phyloP scores from a whole-genome alignment of 53 echinoderm and acorn worm species.

The Patiria pectinifera region DNA sequence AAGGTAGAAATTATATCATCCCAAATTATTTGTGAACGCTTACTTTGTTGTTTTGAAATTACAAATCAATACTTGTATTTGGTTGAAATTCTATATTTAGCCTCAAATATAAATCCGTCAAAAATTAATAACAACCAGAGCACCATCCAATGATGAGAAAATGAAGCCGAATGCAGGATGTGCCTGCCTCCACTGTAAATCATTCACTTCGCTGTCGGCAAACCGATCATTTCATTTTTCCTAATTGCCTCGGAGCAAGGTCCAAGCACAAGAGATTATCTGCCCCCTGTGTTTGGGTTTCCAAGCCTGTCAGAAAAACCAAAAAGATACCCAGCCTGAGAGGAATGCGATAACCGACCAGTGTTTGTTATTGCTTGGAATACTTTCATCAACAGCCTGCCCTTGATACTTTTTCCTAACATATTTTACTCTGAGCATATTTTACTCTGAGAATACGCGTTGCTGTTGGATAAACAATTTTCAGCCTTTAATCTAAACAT shows the following conservation, averaged over 20 bases:
- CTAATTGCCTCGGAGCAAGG: background rate
- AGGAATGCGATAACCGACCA: conserved; percentile 16
- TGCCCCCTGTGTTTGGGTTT: background rate
- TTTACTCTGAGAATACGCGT: background rate
- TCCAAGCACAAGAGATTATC: background rate
- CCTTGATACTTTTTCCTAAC: background rate
- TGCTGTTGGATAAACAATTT: background rate
- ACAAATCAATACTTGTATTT: background rate
- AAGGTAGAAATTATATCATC: background rate
- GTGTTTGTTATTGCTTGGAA: conserved; percentile 27
- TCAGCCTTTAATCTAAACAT: conserved; percentile 1
- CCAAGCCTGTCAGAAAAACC: background rate
- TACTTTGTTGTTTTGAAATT: background rate
- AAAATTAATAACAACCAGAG: background rate
- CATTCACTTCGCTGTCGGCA: background rate
- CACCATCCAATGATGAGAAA: background rate
- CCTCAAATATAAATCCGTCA: background rate
- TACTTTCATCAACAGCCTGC: conserved; percentile 6
- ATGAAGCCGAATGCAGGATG: background rate
- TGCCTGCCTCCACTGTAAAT: background rate
- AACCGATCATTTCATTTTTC: background rate
- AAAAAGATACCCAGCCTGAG: background rate
- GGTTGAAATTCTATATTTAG: background rate
- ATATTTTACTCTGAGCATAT: background rate
- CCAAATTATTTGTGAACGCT: background rate